Percentiles rank a stretch among this genome's conserved stretches.
Evolutionary conservation across 2,797 vertebrate genomes (phyloP).

Genomic region (Falco concolor): DNA sequence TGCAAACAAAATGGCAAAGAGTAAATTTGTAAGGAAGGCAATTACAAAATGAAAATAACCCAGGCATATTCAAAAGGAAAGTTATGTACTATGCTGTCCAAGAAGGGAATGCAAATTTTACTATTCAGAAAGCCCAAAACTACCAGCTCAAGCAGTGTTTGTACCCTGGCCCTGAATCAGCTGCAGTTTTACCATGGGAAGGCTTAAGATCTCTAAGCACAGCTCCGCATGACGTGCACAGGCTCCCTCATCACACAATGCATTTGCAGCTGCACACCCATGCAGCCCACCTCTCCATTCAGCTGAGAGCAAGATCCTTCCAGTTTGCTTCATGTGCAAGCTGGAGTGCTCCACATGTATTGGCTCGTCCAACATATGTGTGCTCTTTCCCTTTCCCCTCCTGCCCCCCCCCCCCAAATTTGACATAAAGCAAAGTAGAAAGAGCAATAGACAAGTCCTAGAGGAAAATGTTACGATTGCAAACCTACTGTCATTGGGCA

Average conservation of each 20-base stretch:
- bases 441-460: neutral
- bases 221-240: rapidly evolving
- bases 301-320: neutral
- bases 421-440: neutral
- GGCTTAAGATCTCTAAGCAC: neutral
- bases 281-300: neutral
- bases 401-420: neutral
- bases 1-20: slow-evolving; percentile 53
- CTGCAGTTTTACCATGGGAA: neutral
- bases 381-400: neutral
- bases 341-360: neutral
- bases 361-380: rapidly evolving
- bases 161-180: neutral
- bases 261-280: rapidly evolving
- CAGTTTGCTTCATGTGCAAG: neutral
- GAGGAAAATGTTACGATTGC: neutral
- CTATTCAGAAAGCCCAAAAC: neutral
- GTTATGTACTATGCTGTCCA: neutral
- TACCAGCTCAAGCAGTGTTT: neutral
- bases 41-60: slow-evolving; percentile 32
- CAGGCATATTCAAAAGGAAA: neutral
- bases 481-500: neutral
- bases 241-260: rapidly evolving
- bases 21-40: neutral
- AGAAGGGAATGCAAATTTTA: slow-evolving; percentile 5